A percentile compares a stretch with the other conserved stretches of the same genome.
These are phyloP conservation scores for Collichthys lucidus DNA, from an alignment of 2,113 vertebrate genomes.

Conservation along the genomic window DNA sequence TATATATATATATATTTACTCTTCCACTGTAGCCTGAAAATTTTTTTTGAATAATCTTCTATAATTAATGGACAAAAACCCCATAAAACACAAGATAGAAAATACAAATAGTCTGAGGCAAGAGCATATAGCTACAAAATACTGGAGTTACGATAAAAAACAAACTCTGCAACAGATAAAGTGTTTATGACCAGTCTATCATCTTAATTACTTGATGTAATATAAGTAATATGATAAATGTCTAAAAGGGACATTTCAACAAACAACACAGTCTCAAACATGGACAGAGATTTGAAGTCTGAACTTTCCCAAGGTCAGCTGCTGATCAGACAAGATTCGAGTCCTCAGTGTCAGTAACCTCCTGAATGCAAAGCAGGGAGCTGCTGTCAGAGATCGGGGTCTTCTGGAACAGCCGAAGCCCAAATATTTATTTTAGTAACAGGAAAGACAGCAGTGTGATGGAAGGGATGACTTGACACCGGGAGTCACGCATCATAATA, in stretches of 20 bases:
- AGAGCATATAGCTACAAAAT: too few species aligned
- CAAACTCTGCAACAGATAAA: too few species aligned
- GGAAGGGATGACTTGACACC: constrained; percentile 17
- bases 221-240: neutral
- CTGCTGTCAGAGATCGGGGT: constrained; percentile 13
- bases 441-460: constrained; percentile 20
- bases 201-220: too few species aligned
- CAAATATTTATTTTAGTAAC: constrained; percentile 61
- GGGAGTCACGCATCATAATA: constrained; percentile 31
- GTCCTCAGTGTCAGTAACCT: constrained; percentile 54
- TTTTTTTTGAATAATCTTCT: neutral
- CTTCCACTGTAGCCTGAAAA: too few species aligned
- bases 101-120: too few species aligned
- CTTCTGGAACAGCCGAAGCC: constrained; percentile 26
- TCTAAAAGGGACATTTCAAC: neutral
- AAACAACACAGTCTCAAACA: neutral
- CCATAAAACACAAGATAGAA: too few species aligned
- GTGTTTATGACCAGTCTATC: too few species aligned
- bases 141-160: too few species aligned
- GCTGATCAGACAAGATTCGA: constrained; percentile 14
- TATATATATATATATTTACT: neutral
- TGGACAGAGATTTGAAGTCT: neutral
- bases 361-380: constrained; percentile 16
- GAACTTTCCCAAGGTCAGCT: neutral
- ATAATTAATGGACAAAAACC: too few species aligned